Evolutionary conservation across 2,888 invertebrate genomes (phyloP).

Genomic region (Willowsia nigromaculata): DNA sequence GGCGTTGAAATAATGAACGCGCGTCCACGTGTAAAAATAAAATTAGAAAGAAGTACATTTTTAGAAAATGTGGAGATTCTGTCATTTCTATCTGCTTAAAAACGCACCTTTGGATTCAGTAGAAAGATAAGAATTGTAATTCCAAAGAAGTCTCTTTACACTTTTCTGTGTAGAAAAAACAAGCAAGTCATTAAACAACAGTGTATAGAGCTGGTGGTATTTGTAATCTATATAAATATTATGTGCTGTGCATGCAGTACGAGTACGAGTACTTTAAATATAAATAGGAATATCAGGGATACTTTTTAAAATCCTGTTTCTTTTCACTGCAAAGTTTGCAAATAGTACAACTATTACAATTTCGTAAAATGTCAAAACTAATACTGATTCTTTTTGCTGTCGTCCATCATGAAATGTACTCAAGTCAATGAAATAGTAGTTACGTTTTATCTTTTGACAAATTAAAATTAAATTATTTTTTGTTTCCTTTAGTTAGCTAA

Average conservation of each 20-base stretch:
- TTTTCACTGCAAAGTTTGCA: no score
- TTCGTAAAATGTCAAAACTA: constrained; percentile 65
- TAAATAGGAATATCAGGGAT: constrained; percentile 53
- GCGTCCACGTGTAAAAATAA: constrained; percentile 19
- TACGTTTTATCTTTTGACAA: neutral
- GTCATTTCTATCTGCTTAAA: neutral
- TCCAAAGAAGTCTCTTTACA: no score
- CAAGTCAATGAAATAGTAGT: constrained; percentile 12
- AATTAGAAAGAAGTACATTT: constrained; percentile 15
- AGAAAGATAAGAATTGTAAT: neutral
- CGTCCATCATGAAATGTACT: constrained; percentile 47
- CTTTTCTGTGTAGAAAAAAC: neutral
- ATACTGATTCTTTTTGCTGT: constrained; percentile 58
- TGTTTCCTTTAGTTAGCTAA: constrained; percentile 34
- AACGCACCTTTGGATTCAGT: neutral
- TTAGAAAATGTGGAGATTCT: constrained; percentile 1
- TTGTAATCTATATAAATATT: constrained; percentile 10
- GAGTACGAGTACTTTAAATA: constrained; percentile 52
- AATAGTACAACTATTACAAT: constrained; percentile 47
- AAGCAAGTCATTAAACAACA: neutral
- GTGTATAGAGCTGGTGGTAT: neutral
- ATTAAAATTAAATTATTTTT: constrained; percentile 8
- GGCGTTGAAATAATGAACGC: constrained; percentile 25
- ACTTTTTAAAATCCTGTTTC: neutral
- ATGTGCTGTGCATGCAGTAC: constrained; percentile 32